Evolutionary conservation across 2,797 vertebrate species (phyloP), one percentile per base, ranked within the genome.

Genomic region (Clamator glandarius): DNA sequence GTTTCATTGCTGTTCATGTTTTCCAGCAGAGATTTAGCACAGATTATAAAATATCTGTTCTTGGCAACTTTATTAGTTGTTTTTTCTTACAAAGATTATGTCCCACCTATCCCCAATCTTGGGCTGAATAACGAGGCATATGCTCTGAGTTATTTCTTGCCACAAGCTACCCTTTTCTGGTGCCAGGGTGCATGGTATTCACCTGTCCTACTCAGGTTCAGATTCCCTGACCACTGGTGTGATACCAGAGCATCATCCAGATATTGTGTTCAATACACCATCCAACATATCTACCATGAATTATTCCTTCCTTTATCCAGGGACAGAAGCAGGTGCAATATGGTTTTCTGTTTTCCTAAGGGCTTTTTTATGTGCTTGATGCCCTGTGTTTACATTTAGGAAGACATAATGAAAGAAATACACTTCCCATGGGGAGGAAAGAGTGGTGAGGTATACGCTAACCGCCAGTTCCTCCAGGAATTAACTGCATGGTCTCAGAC

Each of bases 31-130:
- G 97, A 98, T 97, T 98, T 97, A 98, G 97, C 97, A 98, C 97
- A 98, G 98, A 98, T 98, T 98, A 98, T 97, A 98, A 98, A 98
- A 97, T 98, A 98, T 98, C 97, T 97, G 97, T 98, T 98, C 97
- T 97, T 98, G 98, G 98, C 97, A 98, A 98, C 93, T 98, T 98
- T 96, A 97, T 97, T 96, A 97, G 97, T 97, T 97, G 95, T 96
- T 97, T 96, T 94, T 92, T 84, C 89, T 96, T 96, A 87, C 81
- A 95, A 96, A 97, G 94, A 97, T 89, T 96, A 95, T 92, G 84
- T 94, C 68, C 86, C 77, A 92, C 93, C 96, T 97, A 95, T 94
- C 77, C 54, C 52, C 61, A 57, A 55, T 90, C 63, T 62, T 91
- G 72, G 95, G 89, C 93, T 96, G 92, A 93, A 96, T 25, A 81